These are phyloP conservation scores for Sinohyriopsis cumingii DNA, from an alignment of 2,888 invertebrate genomes.

Conservation along the genomic window DNA sequence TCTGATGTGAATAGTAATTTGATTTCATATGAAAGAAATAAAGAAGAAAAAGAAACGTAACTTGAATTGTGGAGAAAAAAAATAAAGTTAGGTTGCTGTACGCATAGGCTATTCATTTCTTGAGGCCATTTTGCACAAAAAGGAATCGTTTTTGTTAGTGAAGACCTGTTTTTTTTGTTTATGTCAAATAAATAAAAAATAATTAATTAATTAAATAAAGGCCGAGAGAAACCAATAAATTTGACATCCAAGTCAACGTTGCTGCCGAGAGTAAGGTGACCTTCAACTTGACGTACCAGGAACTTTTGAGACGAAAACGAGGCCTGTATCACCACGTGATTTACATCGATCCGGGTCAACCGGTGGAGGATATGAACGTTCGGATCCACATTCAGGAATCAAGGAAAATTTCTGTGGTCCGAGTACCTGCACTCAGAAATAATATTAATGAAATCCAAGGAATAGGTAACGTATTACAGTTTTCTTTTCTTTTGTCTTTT, in stretches of 20 bases:
- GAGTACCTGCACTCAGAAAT: slow-evolving; percentile 78
- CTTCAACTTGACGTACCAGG: slow-evolving; percentile 84
- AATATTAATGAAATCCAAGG: slow-evolving; percentile 17
- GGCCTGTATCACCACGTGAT: slow-evolving; percentile 76
- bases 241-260: slow-evolving; percentile 80
- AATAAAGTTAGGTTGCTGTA: too few relatives aligned
- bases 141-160: too few relatives aligned
- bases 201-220: too few relatives aligned
- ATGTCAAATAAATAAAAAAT: too few relatives aligned
- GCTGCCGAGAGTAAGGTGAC: slow-evolving; percentile 78
- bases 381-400: slow-evolving; percentile 79
- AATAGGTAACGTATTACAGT: too few relatives aligned
- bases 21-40: too few relatives aligned
- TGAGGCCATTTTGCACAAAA: too few relatives aligned
- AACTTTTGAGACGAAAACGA: slow-evolving; percentile 78
- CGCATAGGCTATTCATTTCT: too few relatives aligned
- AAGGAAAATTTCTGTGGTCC: slow-evolving; percentile 77
- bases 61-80: too few relatives aligned
- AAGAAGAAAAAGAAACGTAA: too few relatives aligned
- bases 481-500: neutral
- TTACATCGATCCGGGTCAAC: slow-evolving; percentile 80
- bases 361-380: slow-evolving; percentile 79
- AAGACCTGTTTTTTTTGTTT: too few relatives aligned
- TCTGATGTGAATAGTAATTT: too few relatives aligned
- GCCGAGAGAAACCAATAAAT: slow-evolving; percentile 80